Conservation (phyloP, 2,888 invertebrate genomes). For the Chirona hameri region DNA sequence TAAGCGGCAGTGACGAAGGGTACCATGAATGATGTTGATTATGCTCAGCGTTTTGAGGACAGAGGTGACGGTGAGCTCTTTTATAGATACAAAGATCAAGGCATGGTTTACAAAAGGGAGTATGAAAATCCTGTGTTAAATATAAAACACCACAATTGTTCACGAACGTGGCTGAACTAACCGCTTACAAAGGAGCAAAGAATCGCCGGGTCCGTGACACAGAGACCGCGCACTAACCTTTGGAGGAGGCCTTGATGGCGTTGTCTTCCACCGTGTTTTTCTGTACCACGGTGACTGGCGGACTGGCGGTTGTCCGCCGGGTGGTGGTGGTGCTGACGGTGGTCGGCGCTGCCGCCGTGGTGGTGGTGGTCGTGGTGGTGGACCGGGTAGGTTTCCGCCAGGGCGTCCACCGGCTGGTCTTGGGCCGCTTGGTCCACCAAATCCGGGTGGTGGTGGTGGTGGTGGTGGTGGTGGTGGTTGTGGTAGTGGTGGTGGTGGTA, state of each 20-base stretch:
- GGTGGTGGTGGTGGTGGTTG: slow-evolving; percentile 33
- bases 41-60: too few relatives aligned
- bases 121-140: background rate
- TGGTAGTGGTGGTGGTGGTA: slow-evolving; percentile 30
- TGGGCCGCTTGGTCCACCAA: slow-evolving; percentile 32
- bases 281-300: background rate
- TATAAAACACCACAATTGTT: background rate
- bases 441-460: background rate
- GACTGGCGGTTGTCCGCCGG: background rate
- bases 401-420: slow-evolving; percentile 24
- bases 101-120: too few relatives aligned
- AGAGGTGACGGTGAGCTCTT: too few relatives aligned
- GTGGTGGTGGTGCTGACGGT: slow-evolving; percentile 33
- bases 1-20: too few relatives aligned
- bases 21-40: too few relatives aligned
- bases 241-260: background rate
- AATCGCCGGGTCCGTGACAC: too few relatives aligned
- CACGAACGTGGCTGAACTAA: too few relatives aligned
- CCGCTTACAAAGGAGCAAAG: too few relatives aligned
- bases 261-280: background rate
- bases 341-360: slow-evolving; percentile 37
- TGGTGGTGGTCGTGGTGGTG: slow-evolving; percentile 34
- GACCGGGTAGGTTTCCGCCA: slow-evolving; percentile 13
- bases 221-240: background rate
- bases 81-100: too few relatives aligned